Percentiles rank a stretch among this genome's conserved stretches.
These are phyloP conservation scores for Pseudolaguvia tuberculata DNA, from an alignment of 2,113 vertebrate genomes.

Conservation along the genomic window DNA sequence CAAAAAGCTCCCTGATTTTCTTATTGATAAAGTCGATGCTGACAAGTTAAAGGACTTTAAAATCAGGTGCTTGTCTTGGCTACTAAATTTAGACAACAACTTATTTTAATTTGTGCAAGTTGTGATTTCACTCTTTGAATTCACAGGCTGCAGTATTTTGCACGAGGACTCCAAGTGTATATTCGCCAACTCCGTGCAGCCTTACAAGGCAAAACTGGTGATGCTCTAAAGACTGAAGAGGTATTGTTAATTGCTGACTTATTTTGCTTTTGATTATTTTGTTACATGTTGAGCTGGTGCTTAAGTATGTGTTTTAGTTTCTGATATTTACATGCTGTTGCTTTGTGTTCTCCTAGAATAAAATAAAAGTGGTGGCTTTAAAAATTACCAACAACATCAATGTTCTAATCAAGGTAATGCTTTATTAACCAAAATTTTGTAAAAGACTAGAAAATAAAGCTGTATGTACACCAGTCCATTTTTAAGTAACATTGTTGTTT, in stretches of 20 bases:
- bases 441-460: background rate
- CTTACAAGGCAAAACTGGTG: slow-evolving; percentile 94
- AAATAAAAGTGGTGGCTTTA: slow-evolving; percentile 98
- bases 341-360: slow-evolving; percentile 77
- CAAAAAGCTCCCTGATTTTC: slow-evolving; percentile 92
- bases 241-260: slow-evolving; percentile 58
- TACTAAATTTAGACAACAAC: too few species aligned
- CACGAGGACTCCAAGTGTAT: slow-evolving; percentile 93
- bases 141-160: slow-evolving; percentile 92
- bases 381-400: slow-evolving; percentile 99
- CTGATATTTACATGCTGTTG: background rate
- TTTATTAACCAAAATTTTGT: background rate
- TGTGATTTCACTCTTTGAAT: background rate
- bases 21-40: slow-evolving; percentile 88
- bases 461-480: background rate
- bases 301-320: background rate
- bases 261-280: too few species aligned
- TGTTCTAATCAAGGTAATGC: slow-evolving; percentile 91
- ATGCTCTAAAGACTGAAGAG: slow-evolving; percentile 98
- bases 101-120: background rate
- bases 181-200: slow-evolving; percentile 93
- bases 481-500: background rate
- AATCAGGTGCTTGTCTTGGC: slow-evolving; percentile 76
- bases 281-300: too few species aligned
- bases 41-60: slow-evolving; percentile 97